Conservation (phyloP, 2,888 invertebrate species). For the Dexiosoma caninum region DNA sequence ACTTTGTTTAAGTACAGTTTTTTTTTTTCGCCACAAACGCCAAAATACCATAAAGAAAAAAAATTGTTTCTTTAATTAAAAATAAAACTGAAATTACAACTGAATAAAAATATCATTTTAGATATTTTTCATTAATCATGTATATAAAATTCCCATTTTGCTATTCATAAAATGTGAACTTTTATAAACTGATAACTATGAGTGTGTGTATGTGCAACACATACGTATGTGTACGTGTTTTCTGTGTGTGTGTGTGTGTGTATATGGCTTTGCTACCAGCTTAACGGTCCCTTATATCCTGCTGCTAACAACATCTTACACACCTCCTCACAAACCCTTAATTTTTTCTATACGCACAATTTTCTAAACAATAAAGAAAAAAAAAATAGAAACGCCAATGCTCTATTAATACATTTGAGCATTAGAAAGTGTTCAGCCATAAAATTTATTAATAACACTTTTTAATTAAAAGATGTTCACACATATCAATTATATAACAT, state of each 20-base stretch:
- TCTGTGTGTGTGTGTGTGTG: no score
- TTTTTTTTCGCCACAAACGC: neutral
- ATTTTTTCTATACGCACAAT: slow-evolving; percentile 21
- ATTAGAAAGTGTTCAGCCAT: slow-evolving; percentile 71
- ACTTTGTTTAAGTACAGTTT: slow-evolving; percentile 32
- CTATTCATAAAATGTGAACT: no score
- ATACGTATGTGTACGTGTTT: neutral
- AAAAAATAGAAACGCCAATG: neutral
- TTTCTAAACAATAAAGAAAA: slow-evolving; percentile 18
- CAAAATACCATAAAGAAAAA: neutral
- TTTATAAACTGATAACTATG: no score
- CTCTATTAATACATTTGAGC: slow-evolving; percentile 50
- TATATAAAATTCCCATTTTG: no score
- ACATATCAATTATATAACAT: slow-evolving; percentile 58
- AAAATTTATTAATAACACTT: slow-evolving; percentile 73
- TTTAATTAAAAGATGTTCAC: slow-evolving; percentile 56
- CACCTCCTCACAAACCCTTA: neutral
- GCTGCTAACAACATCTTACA: slow-evolving; percentile 7
- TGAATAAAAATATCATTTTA: slow-evolving; percentile 26
- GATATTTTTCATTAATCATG: slow-evolving; percentile 31
- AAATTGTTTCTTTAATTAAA: slow-evolving; percentile 35
- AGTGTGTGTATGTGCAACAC: neutral
- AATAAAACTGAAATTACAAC: slow-evolving; percentile 7
- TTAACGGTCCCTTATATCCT: no score
- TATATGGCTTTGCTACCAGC: no score